phyloP scores from a whole-genome alignment of 2,888 invertebrate species.

The Globia sparganii region DNA sequence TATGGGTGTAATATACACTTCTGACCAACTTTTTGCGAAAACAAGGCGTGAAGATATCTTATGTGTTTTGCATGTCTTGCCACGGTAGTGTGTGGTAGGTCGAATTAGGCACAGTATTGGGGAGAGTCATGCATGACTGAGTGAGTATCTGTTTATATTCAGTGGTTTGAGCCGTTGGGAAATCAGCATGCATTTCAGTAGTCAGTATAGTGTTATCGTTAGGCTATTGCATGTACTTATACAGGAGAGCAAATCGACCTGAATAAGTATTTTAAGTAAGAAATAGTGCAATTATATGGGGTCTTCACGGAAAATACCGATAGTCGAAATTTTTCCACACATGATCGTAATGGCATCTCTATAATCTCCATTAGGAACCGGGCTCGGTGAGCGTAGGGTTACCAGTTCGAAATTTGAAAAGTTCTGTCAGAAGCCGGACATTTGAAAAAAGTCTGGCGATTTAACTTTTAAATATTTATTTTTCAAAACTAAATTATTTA shows the following conservation, averaged over 20 bases:
- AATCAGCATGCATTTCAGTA: slow-evolving; percentile 33
- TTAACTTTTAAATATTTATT: no score
- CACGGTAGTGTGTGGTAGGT: background rate
- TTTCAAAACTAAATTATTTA: no score
- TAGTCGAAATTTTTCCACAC: background rate
- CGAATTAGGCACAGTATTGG: slow-evolving; percentile 31
- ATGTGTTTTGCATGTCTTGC: background rate
- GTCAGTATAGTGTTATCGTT: background rate
- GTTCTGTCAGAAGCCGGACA: no score
- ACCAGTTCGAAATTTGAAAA: no score
- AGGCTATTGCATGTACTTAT: background rate
- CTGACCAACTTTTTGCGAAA: background rate
- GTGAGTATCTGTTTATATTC: slow-evolving; percentile 34
- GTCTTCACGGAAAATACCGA: background rate
- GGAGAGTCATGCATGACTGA: slow-evolving; percentile 30
- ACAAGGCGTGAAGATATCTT: background rate
- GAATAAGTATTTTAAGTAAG: background rate
- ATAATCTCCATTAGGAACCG: background rate
- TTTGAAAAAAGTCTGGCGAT: no score
- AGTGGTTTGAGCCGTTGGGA: slow-evolving; percentile 27
- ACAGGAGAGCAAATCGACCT: background rate
- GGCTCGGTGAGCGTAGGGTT: no score
- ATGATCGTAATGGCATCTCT: background rate
- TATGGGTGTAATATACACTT: background rate
- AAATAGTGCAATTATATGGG: no score